phyloP scores from a whole-genome alignment of 2,797 vertebrate genomes.

The Halcyon chelicuti region DNA sequence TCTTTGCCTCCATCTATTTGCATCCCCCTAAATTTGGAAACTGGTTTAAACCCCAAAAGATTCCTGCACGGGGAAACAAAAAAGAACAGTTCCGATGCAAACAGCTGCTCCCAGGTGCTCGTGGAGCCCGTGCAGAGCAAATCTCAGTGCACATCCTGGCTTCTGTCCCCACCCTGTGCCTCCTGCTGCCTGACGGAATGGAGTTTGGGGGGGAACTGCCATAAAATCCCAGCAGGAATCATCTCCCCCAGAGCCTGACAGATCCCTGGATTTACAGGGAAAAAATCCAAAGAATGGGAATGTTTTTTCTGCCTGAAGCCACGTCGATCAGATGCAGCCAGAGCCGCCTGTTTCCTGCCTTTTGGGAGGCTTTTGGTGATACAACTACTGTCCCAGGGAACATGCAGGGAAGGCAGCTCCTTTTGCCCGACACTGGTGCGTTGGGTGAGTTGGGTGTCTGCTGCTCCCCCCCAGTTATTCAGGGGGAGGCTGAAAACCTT shows the following conservation, averaged over 20 bases:
- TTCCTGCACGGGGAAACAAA: neutral
- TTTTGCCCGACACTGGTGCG: neutral
- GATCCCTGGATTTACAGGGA: neutral
- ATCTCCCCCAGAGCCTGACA: neutral
- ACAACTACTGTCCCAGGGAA: neutral
- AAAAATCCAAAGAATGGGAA: neutral
- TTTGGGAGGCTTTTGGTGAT: neutral
- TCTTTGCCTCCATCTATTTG: neutral
- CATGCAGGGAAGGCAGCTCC: rapidly evolving
- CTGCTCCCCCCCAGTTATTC: neutral
- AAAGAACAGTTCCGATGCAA: neutral
- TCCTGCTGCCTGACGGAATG: neutral
- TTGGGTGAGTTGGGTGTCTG: neutral
- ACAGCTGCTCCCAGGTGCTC: neutral
- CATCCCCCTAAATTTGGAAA: neutral
- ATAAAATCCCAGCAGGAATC: neutral
- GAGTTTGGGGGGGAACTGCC: neutral
- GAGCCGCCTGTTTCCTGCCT: rapidly evolving
- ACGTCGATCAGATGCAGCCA: neutral
- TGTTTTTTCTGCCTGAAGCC: neutral
- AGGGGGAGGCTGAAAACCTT: neutral
- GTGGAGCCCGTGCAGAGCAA: neutral
- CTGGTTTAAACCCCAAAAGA: neutral
- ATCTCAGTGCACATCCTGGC: neutral
- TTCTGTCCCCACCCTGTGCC: neutral